Evolutionary conservation across 1,140 invertebrate genomes (phyloP).

Genomic region (Monochamus saltuarius): DNA sequence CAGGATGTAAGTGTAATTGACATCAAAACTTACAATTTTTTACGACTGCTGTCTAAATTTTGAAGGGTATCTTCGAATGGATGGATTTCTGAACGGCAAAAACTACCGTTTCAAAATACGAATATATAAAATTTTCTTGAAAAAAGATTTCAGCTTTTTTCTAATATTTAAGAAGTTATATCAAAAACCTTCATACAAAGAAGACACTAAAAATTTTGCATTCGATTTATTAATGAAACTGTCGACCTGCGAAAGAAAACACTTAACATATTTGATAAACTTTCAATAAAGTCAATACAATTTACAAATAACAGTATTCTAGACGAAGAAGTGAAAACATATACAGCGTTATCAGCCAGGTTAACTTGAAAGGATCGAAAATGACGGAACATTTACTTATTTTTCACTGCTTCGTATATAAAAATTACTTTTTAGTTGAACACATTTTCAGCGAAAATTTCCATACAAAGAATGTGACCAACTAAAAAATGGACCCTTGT

Average conservation of each 20-base stretch:
- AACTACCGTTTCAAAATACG: slow-evolving; percentile 17
- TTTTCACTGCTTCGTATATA: slow-evolving; percentile 6
- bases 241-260: slow-evolving; percentile 25
- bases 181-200: too few relatives aligned
- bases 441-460: slow-evolving; percentile 20
- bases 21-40: slow-evolving; percentile 27
- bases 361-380: slow-evolving; percentile 16
- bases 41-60: slow-evolving; percentile 7
- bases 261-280: slow-evolving; percentile 28
- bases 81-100: slow-evolving; percentile 31
- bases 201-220: not conserved
- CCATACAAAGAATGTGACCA: slow-evolving; percentile 26
- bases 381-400: slow-evolving; percentile 11
- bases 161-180: not conserved
- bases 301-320: slow-evolving; percentile 27
- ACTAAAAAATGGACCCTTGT: slow-evolving; percentile 28
- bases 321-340: not conserved
- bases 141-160: slow-evolving; percentile 17
- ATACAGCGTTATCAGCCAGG: not conserved
- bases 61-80: slow-evolving; percentile 29
- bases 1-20: slow-evolving; percentile 29
- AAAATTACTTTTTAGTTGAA: slow-evolving; percentile 23
- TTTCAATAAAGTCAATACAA: slow-evolving; percentile 30
- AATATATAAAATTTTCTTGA: slow-evolving; percentile 20
- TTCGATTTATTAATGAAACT: slow-evolving; percentile 15